A percentile compares a stretch with the other conserved stretches of the same genome.
These are phyloP conservation scores for Drosophila atroscutellata DNA, from an alignment of 2,888 invertebrate genomes.

Conservation along the genomic window DNA sequence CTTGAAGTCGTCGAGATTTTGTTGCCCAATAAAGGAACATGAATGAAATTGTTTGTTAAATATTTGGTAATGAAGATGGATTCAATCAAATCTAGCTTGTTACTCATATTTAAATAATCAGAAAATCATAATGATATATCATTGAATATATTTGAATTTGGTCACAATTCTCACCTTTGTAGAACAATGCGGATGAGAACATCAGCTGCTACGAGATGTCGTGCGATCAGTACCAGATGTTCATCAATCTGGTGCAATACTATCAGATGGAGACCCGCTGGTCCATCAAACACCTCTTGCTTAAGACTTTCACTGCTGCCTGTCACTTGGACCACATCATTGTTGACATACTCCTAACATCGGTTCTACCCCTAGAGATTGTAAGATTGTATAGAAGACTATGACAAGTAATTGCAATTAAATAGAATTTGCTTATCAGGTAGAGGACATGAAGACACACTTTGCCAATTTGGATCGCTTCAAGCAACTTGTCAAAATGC, in stretches of 20 bases:
- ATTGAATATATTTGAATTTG: not conserved
- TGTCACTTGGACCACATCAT: conserved; percentile 93
- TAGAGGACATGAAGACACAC: conserved; percentile 91
- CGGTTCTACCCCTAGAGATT: conserved; percentile 95
- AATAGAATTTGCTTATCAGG: conserved; percentile 82
- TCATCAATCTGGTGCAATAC: conserved; percentile 94
- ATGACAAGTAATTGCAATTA: not conserved
- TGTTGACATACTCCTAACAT: conserved; percentile 93
- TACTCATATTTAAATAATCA: not conserved
- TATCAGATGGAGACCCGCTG: conserved; percentile 98
- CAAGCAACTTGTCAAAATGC: conserved; percentile 92
- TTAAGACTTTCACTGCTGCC: conserved; percentile 95
- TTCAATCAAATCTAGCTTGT: not conserved
- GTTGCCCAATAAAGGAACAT: not conserved
- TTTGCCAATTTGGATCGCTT: conserved; percentile 91
- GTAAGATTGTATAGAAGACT: conserved; percentile 86
- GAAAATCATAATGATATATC: not conserved
- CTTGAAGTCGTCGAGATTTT: not conserved
- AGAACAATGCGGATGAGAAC: conserved; percentile 96
- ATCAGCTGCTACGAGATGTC: conserved; percentile 94
- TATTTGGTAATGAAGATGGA: not conserved
- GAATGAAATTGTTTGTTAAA: not conserved
- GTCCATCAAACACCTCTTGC: conserved; percentile 92
- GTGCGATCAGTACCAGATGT: conserved; percentile 92
- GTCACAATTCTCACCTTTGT: conserved; percentile 54